Evolutionary conservation across 2,113 vertebrate species (phyloP).

Genomic region (Gorilla gorilla): DNA sequence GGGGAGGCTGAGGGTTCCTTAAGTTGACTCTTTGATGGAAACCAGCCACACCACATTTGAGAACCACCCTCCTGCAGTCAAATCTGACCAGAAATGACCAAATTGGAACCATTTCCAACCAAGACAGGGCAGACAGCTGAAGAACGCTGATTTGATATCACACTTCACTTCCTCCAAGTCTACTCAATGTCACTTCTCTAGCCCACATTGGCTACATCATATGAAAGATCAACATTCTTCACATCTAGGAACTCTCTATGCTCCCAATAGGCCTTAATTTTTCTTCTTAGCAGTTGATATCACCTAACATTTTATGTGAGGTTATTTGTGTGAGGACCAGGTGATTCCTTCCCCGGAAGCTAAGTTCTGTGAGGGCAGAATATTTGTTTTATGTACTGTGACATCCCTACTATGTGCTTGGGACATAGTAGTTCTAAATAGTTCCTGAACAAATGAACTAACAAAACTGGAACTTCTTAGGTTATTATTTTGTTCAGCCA

Average conservation of each 20-base stretch:
- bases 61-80: not conserved
- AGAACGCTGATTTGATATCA: not conserved
- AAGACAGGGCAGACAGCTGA: not conserved
- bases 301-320: not conserved
- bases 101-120: not conserved
- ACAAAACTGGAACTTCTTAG: not conserved
- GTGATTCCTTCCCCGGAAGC: not conserved
- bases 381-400: not conserved
- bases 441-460: not conserved
- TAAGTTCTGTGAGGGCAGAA: not conserved
- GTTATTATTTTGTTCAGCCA: not conserved
- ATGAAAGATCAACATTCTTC: not conserved
- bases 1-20: not conserved
- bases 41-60: not conserved
- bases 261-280: not conserved
- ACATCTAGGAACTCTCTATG: not conserved
- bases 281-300: not conserved
- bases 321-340: not conserved
- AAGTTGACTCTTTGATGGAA: not conserved
- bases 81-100: too few species aligned
- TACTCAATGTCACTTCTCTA: not conserved
- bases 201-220: accelerated
- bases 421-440: not conserved
- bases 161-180: not conserved
- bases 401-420: not conserved